phyloP scores from a whole-genome alignment of 2,797 vertebrate genomes.

The Distichodus sexfasciatus region DNA sequence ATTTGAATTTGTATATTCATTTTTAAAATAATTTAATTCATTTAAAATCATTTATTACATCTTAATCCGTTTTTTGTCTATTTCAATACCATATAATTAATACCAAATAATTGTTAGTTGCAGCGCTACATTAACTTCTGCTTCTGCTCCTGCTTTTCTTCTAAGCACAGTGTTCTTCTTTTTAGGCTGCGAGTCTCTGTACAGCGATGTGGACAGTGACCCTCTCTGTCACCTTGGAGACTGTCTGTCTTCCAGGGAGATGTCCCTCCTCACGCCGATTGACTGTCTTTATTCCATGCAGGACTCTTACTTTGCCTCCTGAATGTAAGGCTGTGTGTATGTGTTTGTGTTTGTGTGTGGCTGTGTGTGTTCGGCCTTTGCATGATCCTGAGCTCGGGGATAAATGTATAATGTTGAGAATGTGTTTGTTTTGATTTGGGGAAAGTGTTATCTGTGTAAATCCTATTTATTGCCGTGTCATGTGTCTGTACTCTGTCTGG shows the following conservation, averaged over 20 bases:
- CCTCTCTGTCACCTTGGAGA: constrained; percentile 82
- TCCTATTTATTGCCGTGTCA: constrained; percentile 47
- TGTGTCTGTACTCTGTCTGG: neutral
- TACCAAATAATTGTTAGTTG: too few relatives aligned
- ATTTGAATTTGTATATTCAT: too few relatives aligned
- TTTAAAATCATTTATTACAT: too few relatives aligned
- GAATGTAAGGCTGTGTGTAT: constrained; percentile 58
- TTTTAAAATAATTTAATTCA: too few relatives aligned
- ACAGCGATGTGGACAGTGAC: constrained; percentile 82
- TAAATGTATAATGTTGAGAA: constrained; percentile 1
- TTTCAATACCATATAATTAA: too few relatives aligned
- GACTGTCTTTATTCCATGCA: constrained; percentile 98
- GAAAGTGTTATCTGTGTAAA: neutral
- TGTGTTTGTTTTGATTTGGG: neutral
- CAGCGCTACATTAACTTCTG: too few relatives aligned
- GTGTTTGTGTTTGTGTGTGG: constrained; percentile 8
- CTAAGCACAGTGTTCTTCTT: constrained; percentile 20
- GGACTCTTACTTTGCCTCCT: constrained; percentile 96
- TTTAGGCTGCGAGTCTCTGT: constrained; percentile 85
- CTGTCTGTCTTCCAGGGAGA: constrained; percentile 79
- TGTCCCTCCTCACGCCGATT: constrained; percentile 89
- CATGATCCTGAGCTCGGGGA: constrained; percentile 5
- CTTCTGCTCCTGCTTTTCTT: too few relatives aligned
- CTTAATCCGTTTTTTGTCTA: too few relatives aligned
- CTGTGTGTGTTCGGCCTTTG: neutral